These are phyloP conservation scores for Conus betulinus DNA, from an alignment of 1,140 invertebrate species.

Conservation along the genomic window DNA sequence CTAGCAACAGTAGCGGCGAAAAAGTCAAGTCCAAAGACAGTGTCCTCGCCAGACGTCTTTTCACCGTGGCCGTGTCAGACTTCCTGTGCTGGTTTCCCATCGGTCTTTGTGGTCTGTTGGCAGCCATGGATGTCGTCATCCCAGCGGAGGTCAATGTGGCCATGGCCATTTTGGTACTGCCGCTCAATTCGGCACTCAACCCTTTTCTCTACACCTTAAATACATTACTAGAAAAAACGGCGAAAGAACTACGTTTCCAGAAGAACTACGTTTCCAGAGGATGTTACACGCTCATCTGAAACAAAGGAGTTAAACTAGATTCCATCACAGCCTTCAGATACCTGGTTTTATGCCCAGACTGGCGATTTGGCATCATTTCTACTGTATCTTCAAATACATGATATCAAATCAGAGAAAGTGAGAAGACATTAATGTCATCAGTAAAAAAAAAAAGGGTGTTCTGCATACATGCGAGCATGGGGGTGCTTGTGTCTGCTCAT, in stretches of 20 bases:
- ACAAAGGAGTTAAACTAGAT: too few species aligned
- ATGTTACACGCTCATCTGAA: too few species aligned
- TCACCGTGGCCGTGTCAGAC: neutral
- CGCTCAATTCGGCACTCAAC: neutral
- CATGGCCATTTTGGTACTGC: slow-evolving; percentile 5
- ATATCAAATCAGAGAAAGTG: too few species aligned
- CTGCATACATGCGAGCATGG: too few species aligned
- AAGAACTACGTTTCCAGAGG: neutral
- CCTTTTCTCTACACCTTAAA: neutral
- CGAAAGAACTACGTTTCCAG: too few species aligned
- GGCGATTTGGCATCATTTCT: too few species aligned
- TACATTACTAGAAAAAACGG: neutral
- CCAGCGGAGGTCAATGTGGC: slow-evolving; percentile 5
- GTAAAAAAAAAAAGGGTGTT: too few species aligned
- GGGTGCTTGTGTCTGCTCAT: too few species aligned
- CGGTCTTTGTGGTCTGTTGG: neutral
- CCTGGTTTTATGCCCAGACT: too few species aligned
- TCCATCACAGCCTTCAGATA: too few species aligned
- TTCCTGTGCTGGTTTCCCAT: slow-evolving; percentile 8
- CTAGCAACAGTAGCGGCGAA: neutral
- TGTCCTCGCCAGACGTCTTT: neutral
- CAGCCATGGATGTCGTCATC: neutral
- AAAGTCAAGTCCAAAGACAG: neutral
- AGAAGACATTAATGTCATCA: too few species aligned
- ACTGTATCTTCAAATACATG: too few species aligned